Conservation (phyloP, 2,888 invertebrate species). For the Chrysolina americana region DNA sequence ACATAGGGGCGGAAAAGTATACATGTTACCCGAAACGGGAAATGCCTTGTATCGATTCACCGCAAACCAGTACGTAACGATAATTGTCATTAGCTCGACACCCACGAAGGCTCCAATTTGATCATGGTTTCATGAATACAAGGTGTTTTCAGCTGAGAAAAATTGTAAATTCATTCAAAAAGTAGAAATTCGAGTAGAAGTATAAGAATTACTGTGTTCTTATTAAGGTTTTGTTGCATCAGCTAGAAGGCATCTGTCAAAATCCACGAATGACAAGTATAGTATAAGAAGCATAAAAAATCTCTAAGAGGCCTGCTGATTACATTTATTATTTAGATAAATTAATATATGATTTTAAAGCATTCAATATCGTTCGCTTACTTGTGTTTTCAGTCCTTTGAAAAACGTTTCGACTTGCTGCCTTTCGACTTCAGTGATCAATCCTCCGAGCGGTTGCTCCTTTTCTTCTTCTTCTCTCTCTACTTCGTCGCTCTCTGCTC, state of each 20-base stretch:
- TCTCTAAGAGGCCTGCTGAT: no score
- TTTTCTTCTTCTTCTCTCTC: constrained; percentile 61
- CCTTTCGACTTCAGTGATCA: constrained; percentile 76
- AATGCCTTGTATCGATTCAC: not conserved
- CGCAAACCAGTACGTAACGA: not conserved
- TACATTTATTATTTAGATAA: no score
- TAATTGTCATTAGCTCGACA: not conserved
- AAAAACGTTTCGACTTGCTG: constrained; percentile 82
- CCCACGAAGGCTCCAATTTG: not conserved
- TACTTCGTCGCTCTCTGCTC: constrained; percentile 70
- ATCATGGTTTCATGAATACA: not conserved
- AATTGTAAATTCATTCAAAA: no score
- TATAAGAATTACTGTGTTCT: no score
- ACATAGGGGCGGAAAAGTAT: constrained; percentile 18
- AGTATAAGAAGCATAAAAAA: no score
- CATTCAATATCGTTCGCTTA: constrained; percentile 51
- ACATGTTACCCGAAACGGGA: constrained; percentile 4
- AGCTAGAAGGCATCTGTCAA: no score
- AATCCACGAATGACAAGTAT: no score
- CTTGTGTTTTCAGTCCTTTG: constrained; percentile 83
- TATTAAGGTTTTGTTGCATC: no score
- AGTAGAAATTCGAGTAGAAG: no score
- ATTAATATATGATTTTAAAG: not conserved
- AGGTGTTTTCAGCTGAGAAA: no score
- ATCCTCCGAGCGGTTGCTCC: constrained; percentile 67